phyloP scores from a whole-genome alignment of 30 jellyfish, hydroid and myxozoan species.

The Hydractinia symbiolongicarpus region DNA sequence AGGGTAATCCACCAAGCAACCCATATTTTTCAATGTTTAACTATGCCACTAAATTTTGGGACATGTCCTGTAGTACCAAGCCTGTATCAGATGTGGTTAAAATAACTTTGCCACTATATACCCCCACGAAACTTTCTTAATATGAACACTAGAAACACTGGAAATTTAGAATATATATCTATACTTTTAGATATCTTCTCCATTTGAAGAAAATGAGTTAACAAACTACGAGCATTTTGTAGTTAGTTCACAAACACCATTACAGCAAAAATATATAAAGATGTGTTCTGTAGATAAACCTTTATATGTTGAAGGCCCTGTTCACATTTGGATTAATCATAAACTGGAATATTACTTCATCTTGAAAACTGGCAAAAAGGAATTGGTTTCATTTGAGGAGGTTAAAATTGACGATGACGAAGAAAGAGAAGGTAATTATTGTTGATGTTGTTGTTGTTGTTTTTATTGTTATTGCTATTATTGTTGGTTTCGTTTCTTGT shows the following conservation, averaged over 20 bases:
- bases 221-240: constrained; percentile 44
- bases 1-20: too few relatives aligned
- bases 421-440: constrained; percentile 35
- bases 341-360: constrained; percentile 55
- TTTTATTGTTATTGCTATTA: not conserved
- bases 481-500: not conserved
- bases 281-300: constrained; percentile 31
- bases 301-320: constrained; percentile 87
- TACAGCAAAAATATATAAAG: constrained; percentile 52
- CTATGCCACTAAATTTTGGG: too few relatives aligned
- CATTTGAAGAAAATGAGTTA: not conserved
- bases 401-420: constrained; percentile 19
- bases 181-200: not conserved
- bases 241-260: constrained; percentile 52
- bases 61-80: too few relatives aligned
- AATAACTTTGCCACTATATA: too few relatives aligned
- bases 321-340: constrained; percentile 66
- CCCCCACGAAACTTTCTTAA: too few relatives aligned
- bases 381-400: constrained; percentile 18
- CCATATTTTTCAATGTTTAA: too few relatives aligned
- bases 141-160: too few relatives aligned
- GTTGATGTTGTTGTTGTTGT: not conserved
- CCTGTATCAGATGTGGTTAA: too few relatives aligned
- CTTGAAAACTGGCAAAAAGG: constrained; percentile 46
- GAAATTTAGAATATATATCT: not conserved